Evolutionary conservation across 2,888 invertebrate species (phyloP), one percentile per base, ranked within the genome.

Genomic region (Andricus quercusramuli): DNA sequence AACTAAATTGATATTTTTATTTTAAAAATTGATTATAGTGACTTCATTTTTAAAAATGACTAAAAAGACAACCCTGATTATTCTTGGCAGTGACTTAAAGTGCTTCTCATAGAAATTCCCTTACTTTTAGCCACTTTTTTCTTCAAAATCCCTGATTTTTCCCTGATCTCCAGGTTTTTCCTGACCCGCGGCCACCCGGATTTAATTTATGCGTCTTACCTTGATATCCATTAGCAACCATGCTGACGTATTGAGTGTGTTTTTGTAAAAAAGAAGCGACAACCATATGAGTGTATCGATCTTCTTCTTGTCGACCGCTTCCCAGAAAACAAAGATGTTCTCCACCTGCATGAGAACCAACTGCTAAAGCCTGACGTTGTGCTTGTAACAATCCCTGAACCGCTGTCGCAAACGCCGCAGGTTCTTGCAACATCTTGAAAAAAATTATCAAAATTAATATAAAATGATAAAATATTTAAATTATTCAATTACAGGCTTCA

Each of bases 261-360:
- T 97, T 97, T 93, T 99, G 99, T 70, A 99, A 94, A 93, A 99
- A 99, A 80, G 98, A 98, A 9, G 99, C 98, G 22, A 99, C 97
- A 37, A 99, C 99, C 99, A 99, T 99, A 91, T 99, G 97, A 25
- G 99, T 98, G 91, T 98, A 98, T 88, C 97, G 97, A 92, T 99
- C 99, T 93, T 98, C 98, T 90, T 98, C 98, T 86, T 97, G 96
- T 74, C 98, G 95, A 1, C 99, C 99, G 83, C 98, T 98, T 65
- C 99, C 99, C 91, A 99, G 95, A 92, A 98, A 97, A 89, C 98
- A 98, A 84, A 99, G 95, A 92, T 98, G 97, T 91, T 98, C 96
- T 85, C 98, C 96, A 87, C 97, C 96, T 87, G 97, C 96, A 93
- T 96, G 95, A 0, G 98, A 98, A 78, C 97, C 97, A 77, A 96